Percentiles rank a stretch among this genome's conserved stretches.
phyloP scores from a whole-genome alignment of 2,113 vertebrate species.

The Carettochelys insculpta region DNA sequence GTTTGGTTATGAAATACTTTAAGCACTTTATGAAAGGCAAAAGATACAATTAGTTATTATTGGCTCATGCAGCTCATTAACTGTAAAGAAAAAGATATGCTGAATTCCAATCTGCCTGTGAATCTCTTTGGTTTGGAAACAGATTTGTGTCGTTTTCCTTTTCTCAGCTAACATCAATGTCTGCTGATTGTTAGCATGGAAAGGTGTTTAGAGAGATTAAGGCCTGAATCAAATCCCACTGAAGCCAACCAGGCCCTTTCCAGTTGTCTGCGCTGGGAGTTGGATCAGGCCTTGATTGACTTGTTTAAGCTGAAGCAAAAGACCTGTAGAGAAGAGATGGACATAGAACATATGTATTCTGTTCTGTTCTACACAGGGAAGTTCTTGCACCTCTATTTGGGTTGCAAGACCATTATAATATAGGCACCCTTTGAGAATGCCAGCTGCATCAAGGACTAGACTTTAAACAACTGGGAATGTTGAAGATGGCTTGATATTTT shows the following conservation, averaged over 20 bases:
- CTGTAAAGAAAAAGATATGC: constrained; percentile 63
- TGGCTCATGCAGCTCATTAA: constrained; percentile 51
- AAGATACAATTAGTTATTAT: constrained; percentile 63
- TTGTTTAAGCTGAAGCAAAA: not conserved
- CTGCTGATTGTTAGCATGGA: not conserved
- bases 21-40: constrained; percentile 66
- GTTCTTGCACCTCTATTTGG: not conserved
- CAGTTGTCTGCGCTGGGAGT: not conserved
- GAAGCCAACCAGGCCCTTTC: not conserved
- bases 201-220: not conserved
- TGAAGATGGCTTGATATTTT: not conserved
- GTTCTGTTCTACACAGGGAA: not conserved
- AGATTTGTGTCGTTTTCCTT: constrained; percentile 5
- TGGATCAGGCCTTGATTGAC: not conserved
- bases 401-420: not conserved
- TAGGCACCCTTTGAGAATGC: rapidly evolving
- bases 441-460: not conserved
- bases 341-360: not conserved
- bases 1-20: constrained; percentile 69
- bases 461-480: not conserved
- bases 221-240: not conserved
- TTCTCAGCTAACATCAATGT: not conserved
- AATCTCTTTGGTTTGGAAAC: constrained; percentile 33
- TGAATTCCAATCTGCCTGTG: constrained; percentile 13
- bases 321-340: not conserved